A percentile compares a stretch with the other conserved stretches of the same genome.
These are phyloP conservation scores for Notodonta ziczac DNA, from an alignment of 2,888 invertebrate species.

Conservation along the genomic window DNA sequence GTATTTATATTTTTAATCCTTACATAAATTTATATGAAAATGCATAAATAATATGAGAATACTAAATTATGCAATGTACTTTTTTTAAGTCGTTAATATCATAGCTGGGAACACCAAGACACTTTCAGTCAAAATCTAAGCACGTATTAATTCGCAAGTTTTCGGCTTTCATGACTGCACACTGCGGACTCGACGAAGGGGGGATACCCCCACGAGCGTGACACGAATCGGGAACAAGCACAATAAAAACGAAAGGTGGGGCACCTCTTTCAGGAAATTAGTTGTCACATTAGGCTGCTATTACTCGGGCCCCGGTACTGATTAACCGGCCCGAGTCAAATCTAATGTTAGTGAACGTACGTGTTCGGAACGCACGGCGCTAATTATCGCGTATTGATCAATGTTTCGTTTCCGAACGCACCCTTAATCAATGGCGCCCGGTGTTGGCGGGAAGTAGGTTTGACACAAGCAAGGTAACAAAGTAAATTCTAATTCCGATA, in stretches of 20 bases:
- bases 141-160: slow-evolving; percentile 81
- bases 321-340: slow-evolving; percentile 50
- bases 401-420: slow-evolving; percentile 45
- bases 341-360: slow-evolving; percentile 44
- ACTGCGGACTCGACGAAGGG: slow-evolving; percentile 36
- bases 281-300: slow-evolving; percentile 77
- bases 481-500: background rate
- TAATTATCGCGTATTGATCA: slow-evolving; percentile 45
- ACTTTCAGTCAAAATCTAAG: slow-evolving; percentile 57
- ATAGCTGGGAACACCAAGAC: slow-evolving; percentile 39
- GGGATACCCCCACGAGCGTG: slow-evolving; percentile 53
- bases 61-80: too few relatives aligned
- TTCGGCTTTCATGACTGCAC: slow-evolving; percentile 73
- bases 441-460: slow-evolving; percentile 20
- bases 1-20: too few relatives aligned
- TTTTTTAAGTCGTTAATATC: slow-evolving; percentile 7
- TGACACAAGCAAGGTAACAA: background rate
- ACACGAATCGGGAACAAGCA: slow-evolving; percentile 63
- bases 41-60: too few relatives aligned
- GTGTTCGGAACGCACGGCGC: slow-evolving; percentile 41
- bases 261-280: slow-evolving; percentile 76
- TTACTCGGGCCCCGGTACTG: slow-evolving; percentile 59
- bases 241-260: slow-evolving; percentile 69
- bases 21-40: too few relatives aligned
- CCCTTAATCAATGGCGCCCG: slow-evolving; percentile 35